Base-by-base conservation (phyloP, 2,888 invertebrate genomes). In the Unio delphinus region DNA sequence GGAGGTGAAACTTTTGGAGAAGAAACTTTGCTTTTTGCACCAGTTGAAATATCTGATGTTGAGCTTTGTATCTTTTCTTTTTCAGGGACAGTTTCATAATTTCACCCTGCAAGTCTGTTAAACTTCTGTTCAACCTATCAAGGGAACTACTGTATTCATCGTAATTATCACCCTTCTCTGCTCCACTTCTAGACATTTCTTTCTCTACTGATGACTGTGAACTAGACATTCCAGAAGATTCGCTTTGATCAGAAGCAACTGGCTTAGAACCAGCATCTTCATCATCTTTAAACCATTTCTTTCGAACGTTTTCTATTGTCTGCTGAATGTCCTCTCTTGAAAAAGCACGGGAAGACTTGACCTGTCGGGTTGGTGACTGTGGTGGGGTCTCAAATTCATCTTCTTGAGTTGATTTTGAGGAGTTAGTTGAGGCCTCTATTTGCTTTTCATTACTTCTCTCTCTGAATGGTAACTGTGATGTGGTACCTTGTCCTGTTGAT, bases 111-210 rank as follows among this genome's bases (percentile, higher is more conserved):
- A n/a, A n/a, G n/a, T n/a, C n/a, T n/a, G n/a, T n/a, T n/a, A n/a
- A n/a, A n/a, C n/a, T 97, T 92, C 93, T 94, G 92, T 97, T 97
- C 94, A 97, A 82, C 68, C 86, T 85, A 68, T 90, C 89, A 3
- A 91, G 79, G 1, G 88, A 88, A 17, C 76, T 74, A 64, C 84
- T 83, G 66, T 89, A 89, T 55, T 81, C 83, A 23, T 79, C 80
- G 63, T 72, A 73, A 17, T 69, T 65, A 63, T 78, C 77, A 20
- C 28, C 45, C 54, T 63, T 67, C 4, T 74, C 66, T 18, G 23
- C 60, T 17, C 15, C 55, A 57, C 28, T 55, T 18, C 55, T 57
- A 11, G 65, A 34, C 45, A 57, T 58, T 18, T 65, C 65, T 26
- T 66, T 28, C 30, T 69, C 74, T 56, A 58, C 63, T 20, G 61